Percentiles rank a stretch among this genome's conserved stretches.
These are phyloP conservation scores for Stichopus horrens DNA, from an alignment of 53 echinoderm and acorn worm species.

Conservation along the genomic window DNA sequence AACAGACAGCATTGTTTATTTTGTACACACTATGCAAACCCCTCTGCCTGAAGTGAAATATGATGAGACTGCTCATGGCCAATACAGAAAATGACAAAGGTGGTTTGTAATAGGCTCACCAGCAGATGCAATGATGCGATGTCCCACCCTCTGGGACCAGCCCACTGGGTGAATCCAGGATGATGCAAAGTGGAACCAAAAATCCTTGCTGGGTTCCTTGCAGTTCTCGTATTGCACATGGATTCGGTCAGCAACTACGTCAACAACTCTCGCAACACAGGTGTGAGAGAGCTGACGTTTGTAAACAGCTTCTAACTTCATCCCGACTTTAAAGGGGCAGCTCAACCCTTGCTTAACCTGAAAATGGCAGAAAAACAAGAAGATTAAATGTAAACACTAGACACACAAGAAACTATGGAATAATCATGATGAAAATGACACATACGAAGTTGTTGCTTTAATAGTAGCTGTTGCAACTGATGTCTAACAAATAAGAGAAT, in stretches of 20 bases:
- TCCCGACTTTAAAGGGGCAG: constrained; percentile 69
- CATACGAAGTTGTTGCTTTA: no score
- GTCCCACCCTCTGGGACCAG: constrained; percentile 85
- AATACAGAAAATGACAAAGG: no score
- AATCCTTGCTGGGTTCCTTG: constrained; percentile 84
- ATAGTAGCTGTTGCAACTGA: no score
- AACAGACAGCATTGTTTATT: no score
- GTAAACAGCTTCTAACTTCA: constrained; percentile 87
- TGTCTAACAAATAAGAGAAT: no score
- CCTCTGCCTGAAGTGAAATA: no score
- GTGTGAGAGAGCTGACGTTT: constrained; percentile 85
- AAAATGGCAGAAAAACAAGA: not conserved
- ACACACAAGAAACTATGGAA: no score
- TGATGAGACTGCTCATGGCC: no score
- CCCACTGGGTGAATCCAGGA: constrained; percentile 85
- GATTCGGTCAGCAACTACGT: constrained; percentile 80
- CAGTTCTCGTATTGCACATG: constrained; percentile 95
- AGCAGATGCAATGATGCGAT: constrained; percentile 80
- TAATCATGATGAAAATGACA: no score
- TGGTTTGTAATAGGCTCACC: constrained; percentile 44
- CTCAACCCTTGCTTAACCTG: constrained; percentile 69
- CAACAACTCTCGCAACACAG: constrained; percentile 74
- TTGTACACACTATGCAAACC: no score
- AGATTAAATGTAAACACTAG: no score
- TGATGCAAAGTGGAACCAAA: constrained; percentile 87